Base-by-base conservation (phyloP, 23 tunicate genomes). In the Trididemnum nubilum region DNA sequence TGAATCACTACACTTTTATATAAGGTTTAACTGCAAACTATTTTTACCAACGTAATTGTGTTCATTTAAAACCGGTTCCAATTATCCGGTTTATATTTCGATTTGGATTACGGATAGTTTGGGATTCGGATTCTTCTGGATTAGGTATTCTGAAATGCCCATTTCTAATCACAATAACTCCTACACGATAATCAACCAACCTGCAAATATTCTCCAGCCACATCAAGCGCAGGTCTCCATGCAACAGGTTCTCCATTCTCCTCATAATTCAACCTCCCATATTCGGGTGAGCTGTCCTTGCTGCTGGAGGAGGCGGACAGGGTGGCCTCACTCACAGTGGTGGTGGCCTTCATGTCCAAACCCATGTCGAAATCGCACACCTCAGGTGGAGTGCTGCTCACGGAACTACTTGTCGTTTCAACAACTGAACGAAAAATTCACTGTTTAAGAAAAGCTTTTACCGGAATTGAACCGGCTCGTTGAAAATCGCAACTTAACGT, bases 191-290 rank as follows among this genome's bases (percentile, higher is more conserved):
- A n/a, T n/a, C n/a, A n/a, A n/a, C n/a, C n/a, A n/a, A 93, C 98
- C 86, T 93, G 89, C 26, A 93, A 63, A 79, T 87, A 93, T 67
- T 93, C 89, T n/a, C 78, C 85, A 0, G 81, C 37, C 39, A 76
- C 35, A 23, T 80, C 75, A 33, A 76, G 31, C 21, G 76, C 51
- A 4, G 98, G 89, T 57, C 33, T 33, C 98, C 98, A 93, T 23
- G 87, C 82, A 69, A 24, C 26, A 4, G 81, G 76, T 1, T 27
- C 25, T 21, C 79, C 88, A 24, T 69, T 81, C 5, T 69, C 80
- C 21, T 39, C 88, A 35, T 64, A 37, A 70, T 83, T 82, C 60
- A 93, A 52, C 19, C 87, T 80, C 1, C 89, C 98, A 76, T 73
- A 38, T 0, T 84, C 93, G 33, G 98, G 89, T 2, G 85, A 67